phyloP scores from a whole-genome alignment of 2,113 vertebrate species.

The Tympanuchus pallidicinctus region DNA sequence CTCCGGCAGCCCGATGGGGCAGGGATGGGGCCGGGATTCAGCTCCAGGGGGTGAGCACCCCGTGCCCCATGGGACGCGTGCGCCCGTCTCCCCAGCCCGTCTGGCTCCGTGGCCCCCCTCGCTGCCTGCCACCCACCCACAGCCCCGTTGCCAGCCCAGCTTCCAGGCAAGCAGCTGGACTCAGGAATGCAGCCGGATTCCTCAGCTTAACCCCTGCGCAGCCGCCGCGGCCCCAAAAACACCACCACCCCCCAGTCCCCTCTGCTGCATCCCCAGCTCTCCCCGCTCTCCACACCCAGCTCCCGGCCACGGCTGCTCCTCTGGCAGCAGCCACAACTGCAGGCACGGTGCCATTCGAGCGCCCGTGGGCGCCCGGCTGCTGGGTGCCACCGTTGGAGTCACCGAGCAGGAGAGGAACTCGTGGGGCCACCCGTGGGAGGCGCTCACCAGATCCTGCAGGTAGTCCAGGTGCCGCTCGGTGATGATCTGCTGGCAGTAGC shows the following conservation, averaged over 20 bases:
- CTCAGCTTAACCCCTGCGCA: conserved; percentile 58
- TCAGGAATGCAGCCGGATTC: conserved; percentile 71
- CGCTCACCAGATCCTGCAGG: conserved; percentile 78
- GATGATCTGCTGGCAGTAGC: conserved; percentile 73
- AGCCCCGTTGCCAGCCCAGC: conserved; percentile 63
- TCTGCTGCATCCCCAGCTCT: accelerated
- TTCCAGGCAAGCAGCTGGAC: conserved; percentile 73
- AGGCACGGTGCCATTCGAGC: not conserved
- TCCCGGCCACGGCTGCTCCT: not conserved
- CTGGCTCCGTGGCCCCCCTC: conserved; percentile 3
- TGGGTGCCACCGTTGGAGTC: not conserved
- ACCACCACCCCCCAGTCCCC: not conserved
- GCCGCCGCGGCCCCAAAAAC: not conserved
- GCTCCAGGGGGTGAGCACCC: not conserved
- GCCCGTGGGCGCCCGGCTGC: not conserved
- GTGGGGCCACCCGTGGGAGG: not conserved
- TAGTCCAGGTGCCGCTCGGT: conserved; percentile 52
- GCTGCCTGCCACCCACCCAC: conserved; percentile 62
- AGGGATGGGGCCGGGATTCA: not conserved
- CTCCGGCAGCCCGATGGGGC: not conserved
- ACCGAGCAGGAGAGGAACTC: accelerated
- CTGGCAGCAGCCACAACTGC: not conserved
- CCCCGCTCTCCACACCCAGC: not conserved
- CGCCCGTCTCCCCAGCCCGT: not conserved
- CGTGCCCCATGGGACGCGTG: not conserved